phyloP scores from a whole-genome alignment of 2,888 invertebrate genomes.

The Netelia fuscicornis region DNA sequence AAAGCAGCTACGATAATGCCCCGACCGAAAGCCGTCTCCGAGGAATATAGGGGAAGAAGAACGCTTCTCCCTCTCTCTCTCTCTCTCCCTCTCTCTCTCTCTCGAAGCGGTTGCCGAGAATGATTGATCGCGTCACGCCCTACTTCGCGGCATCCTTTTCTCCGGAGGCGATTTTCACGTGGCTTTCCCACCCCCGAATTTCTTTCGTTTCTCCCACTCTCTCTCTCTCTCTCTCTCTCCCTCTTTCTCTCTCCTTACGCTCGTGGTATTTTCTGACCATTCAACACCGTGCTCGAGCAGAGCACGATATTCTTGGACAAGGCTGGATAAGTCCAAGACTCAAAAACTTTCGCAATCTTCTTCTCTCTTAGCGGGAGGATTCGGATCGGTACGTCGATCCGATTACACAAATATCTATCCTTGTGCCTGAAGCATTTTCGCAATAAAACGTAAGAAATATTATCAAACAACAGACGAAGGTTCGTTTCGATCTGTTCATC shows the following conservation, averaged over 20 bases:
- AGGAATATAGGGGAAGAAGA: slow-evolving; percentile 61
- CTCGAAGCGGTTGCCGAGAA: slow-evolving; percentile 70
- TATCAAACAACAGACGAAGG: too few relatives aligned
- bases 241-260: neutral
- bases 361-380: neutral
- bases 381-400: neutral
- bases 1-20: slow-evolving; percentile 43
- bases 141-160: slow-evolving; percentile 45
- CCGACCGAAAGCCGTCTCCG: slow-evolving; percentile 72
- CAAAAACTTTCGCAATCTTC: slow-evolving; percentile 18
- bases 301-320: neutral
- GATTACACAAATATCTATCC: neutral
- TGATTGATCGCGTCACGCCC: slow-evolving; percentile 72
- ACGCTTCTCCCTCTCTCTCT: slow-evolving; percentile 55
- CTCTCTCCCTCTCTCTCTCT: slow-evolving; percentile 64
- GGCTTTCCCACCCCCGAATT: slow-evolving; percentile 37
- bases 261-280: slow-evolving; percentile 19
- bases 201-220: neutral
- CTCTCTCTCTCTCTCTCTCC: neutral
- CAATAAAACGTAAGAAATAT: neutral
- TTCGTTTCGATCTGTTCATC: too few relatives aligned
- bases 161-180: slow-evolving; percentile 51
- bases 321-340: slow-evolving; percentile 5
- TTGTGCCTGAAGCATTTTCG: neutral
- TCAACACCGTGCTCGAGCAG: neutral